phyloP scores from a whole-genome alignment of 2,797 vertebrate genomes.

The Acanthornis magna region DNA sequence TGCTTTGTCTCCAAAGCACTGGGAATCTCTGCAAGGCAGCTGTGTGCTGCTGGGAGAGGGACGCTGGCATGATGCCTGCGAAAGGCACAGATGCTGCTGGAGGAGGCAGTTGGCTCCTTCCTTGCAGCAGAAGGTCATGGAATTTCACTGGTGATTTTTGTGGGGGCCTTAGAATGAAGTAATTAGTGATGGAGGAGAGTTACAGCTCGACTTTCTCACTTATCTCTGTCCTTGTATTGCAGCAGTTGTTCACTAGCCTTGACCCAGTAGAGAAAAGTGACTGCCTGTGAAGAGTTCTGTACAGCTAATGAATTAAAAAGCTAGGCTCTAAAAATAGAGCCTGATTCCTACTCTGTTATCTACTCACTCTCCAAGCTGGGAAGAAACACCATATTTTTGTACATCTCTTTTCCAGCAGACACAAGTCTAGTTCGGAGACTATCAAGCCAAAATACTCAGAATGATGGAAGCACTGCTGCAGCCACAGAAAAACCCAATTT shows the following conservation, averaged over 20 bases:
- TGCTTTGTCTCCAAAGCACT: background rate
- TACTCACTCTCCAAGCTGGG: background rate
- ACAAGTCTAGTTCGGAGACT: background rate
- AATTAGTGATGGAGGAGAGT: background rate
- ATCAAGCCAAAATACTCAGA: background rate
- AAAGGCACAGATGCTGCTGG: background rate
- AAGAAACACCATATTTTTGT: background rate
- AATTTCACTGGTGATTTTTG: background rate
- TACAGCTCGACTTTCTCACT: background rate
- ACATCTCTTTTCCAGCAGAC: background rate
- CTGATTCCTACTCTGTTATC: background rate
- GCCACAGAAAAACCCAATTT: background rate
- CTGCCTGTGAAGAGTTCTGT: background rate
- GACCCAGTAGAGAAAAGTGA: background rate
- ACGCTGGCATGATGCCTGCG: fast-evolving
- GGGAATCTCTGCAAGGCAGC: background rate
- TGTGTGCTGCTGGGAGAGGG: background rate
- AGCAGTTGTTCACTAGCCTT: background rate
- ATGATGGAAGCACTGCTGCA: background rate
- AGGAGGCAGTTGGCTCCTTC: background rate
- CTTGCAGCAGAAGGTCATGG: background rate
- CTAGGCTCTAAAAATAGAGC: background rate
- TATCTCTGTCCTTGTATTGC: background rate
- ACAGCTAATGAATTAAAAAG: slow-evolving; percentile 40
- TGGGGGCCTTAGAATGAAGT: background rate